Base-by-base conservation (phyloP, 2,888 invertebrate species). In the Calameuta filiformis region DNA sequence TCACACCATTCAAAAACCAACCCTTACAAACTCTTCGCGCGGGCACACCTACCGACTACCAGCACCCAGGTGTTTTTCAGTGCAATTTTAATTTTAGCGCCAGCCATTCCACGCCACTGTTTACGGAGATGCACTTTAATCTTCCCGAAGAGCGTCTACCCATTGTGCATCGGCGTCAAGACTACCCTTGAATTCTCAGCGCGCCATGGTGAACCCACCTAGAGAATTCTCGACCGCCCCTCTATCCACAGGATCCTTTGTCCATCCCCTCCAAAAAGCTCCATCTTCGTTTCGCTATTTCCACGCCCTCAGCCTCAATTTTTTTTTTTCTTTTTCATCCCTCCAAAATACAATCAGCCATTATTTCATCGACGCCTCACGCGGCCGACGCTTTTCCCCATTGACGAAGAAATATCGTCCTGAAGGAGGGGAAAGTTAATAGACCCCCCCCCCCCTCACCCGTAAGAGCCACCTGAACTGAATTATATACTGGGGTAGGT, bases 31-130 rank as follows among this genome's bases (percentile, higher is more conserved):
- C 37, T 1, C 4, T 4, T 0, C 4, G 40, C 12, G 15, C 40
- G 12, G 15, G 15, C 40, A 15, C 15, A 40, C 4, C 69, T 15
- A 33, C 34, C 69, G 76, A 71, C 12, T 35, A 34, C 15, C 68
- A 30, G 35, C 11, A 15, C 73, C 77, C 12, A 68, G 75, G 30
- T 23, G 81, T 83, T 85, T 85, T 84, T 85, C 80, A 79, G 81
- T 78, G 83, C 84, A 81, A 85, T 85, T 85, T 85, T 85, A 85
- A 85, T 85, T 85, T 85, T 83, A 85, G 84, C 85, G 83, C 83
- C 81, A 85, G 80, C 85, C 85, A 82, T 81, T 31, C 79, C 78
- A 75, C 79, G 74, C 78, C 81, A 69, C 78, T 79, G 80, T 78
- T 75, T 69, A 69, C 69, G 69, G 78, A 81, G 80, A 83, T 84